These are phyloP conservation scores for Aporophyla lueneburgensis DNA, from an alignment of 2,888 invertebrate genomes.

Conservation along the genomic window DNA sequence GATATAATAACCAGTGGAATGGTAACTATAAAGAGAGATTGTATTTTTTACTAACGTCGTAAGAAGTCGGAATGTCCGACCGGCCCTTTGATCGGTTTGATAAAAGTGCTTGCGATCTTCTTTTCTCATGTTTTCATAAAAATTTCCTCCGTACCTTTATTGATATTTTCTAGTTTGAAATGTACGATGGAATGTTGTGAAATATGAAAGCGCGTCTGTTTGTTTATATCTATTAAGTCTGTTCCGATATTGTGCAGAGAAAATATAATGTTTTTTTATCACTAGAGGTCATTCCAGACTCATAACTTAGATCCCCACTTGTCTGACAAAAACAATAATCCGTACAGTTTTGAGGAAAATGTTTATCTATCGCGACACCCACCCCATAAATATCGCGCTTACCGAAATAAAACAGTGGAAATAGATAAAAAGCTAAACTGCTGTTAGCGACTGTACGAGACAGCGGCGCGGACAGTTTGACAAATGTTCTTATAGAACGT, in stretches of 20 bases:
- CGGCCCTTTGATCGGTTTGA: constrained; percentile 90
- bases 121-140: constrained; percentile 81
- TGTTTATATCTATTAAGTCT: constrained; percentile 37
- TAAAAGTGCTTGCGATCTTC: constrained; percentile 88
- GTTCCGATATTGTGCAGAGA: constrained; percentile 38
- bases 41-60: constrained; percentile 91
- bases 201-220: constrained; percentile 51
- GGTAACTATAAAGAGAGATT: constrained; percentile 91
- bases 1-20: constrained; percentile 90
- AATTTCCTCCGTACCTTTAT: constrained; percentile 82
- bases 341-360: constrained; percentile 86
- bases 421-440: constrained; percentile 87
- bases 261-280: constrained; percentile 75
- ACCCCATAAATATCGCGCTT: constrained; percentile 86
- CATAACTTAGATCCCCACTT: constrained; percentile 85
- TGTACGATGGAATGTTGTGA: constrained; percentile 73
- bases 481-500: constrained; percentile 70
- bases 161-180: constrained; percentile 79
- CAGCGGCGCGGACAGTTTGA: constrained; percentile 80
- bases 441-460: constrained; percentile 77
- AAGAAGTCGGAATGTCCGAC: constrained; percentile 90
- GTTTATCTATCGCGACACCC: constrained; percentile 88
- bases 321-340: constrained; percentile 89
- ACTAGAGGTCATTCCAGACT: constrained; percentile 82
- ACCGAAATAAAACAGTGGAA: constrained; percentile 86